Evolutionary conservation across 2,888 invertebrate genomes (phyloP).

Genomic region (Copidosoma aretas): DNA sequence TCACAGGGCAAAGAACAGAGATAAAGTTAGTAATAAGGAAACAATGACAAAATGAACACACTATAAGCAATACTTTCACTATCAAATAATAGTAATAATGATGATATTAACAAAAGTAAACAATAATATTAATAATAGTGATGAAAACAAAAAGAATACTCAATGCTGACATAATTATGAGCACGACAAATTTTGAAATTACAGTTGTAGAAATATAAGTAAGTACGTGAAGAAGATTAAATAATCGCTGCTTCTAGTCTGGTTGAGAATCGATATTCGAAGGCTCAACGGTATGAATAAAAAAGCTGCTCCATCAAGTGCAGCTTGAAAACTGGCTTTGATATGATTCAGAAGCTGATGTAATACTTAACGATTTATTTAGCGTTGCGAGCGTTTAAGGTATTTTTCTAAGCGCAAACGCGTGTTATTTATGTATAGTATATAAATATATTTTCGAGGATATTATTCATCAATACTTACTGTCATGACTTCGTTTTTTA

Average conservation of each 20-base stretch:
- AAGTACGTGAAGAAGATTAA: not conserved
- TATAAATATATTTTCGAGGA: conserved; percentile 6
- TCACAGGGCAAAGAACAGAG: conserved; percentile 1
- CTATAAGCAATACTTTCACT: conserved; percentile 30
- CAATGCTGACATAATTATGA: conserved; percentile 5
- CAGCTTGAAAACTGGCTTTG: no score
- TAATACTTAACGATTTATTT: not conserved
- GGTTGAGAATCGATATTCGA: not conserved
- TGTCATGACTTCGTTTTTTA: conserved; percentile 7
- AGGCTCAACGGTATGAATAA: conserved; percentile 13
- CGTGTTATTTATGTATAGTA: conserved; percentile 25
- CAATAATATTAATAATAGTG: not conserved
- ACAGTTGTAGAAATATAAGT: not conserved
- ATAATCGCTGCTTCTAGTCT: conserved; percentile 38
- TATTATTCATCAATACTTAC: not conserved
- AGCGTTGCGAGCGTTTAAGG: conserved; percentile 16
- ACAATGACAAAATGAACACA: conserved; percentile 11
- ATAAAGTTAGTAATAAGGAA: conserved; percentile 35
- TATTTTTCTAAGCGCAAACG: not conserved
- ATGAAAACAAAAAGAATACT: not conserved
- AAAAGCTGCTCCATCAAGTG: not conserved
- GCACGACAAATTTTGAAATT: conserved; percentile 14
- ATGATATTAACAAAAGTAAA: conserved; percentile 2
- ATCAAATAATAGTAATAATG: conserved; percentile 20
- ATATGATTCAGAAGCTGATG: no score